These are phyloP conservation scores for Nephrotoma appendiculata DNA, from an alignment of 2,888 invertebrate species.

Conservation along the genomic window DNA sequence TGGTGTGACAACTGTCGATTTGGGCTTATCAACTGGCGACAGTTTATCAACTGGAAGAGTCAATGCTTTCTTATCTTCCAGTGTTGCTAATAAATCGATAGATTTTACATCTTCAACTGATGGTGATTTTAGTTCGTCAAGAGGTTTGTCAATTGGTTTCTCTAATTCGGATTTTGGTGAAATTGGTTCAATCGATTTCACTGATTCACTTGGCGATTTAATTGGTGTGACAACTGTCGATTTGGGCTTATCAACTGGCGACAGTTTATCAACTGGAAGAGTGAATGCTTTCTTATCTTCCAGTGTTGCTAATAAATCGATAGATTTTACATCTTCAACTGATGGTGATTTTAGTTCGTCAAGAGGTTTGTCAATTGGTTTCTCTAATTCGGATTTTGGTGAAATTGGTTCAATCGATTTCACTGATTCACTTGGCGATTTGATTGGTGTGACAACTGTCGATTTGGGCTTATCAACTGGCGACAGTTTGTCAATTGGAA, in stretches of 20 bases:
- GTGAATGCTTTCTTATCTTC: not conserved
- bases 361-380: not conserved
- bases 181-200: not conserved
- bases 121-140: too few species aligned
- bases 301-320: not conserved
- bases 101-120: not conserved
- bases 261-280: not conserved
- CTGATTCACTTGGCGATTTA: too few species aligned
- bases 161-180: not conserved
- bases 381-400: not conserved
- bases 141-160: not conserved
- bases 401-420: not conserved
- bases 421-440: not conserved
- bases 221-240: not conserved
- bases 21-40: not conserved
- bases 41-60: not conserved
- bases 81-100: not conserved
- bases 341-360: not conserved
- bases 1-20: not conserved
- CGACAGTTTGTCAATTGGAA: not conserved
- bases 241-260: not conserved
- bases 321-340: not conserved
- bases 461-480: conserved; percentile 11
- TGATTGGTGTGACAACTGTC: not conserved
- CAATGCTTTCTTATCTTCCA: not conserved